These are phyloP conservation scores for Protula sp. DNA, from an alignment of 2,888 invertebrate genomes.

Conservation along the genomic window DNA sequence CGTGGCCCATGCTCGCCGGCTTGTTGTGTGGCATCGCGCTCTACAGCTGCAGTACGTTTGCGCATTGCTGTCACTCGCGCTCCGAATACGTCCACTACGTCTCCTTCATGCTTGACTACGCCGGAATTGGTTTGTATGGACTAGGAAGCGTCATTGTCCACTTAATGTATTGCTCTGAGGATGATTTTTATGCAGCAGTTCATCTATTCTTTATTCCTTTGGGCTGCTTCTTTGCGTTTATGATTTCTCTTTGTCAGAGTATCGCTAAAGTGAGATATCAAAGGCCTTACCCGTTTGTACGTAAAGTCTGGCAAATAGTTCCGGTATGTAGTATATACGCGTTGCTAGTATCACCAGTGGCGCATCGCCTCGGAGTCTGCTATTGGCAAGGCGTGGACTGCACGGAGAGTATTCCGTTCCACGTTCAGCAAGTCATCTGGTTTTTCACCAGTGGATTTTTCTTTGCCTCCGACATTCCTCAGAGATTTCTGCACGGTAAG, in stretches of 20 bases:
- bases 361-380: conserved; percentile 35
- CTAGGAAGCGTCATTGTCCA: conserved; percentile 50
- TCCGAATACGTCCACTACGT: conserved; percentile 49
- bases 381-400: conserved; percentile 27
- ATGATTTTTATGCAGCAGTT: conserved; percentile 30
- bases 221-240: conserved; percentile 37
- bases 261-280: conserved; percentile 42
- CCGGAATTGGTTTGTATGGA: conserved; percentile 52
- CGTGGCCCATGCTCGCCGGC: conserved; percentile 46
- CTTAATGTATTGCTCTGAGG: conserved; percentile 42
- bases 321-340: conserved; percentile 43
- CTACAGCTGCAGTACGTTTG: conserved; percentile 41
- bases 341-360: conserved; percentile 45
- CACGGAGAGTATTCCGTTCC: conserved; percentile 38
- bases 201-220: conserved; percentile 34
- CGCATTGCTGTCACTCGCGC: conserved; percentile 47
- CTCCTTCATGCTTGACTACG: conserved; percentile 51
- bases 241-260: conserved; percentile 40
- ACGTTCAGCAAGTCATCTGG: conserved; percentile 45
- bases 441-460: conserved; percentile 46
- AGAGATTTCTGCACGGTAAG: conserved; percentile 43
- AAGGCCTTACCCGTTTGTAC: conserved; percentile 47
- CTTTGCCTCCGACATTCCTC: conserved; percentile 49
- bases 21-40: conserved; percentile 36
- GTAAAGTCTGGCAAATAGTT: conserved; percentile 47